Percentiles rank a stretch among this genome's conserved stretches.
These are phyloP conservation scores for Temnopleurus reevesii DNA, from an alignment of 53 echinoderm and acorn worm genomes.

Conservation along the genomic window DNA sequence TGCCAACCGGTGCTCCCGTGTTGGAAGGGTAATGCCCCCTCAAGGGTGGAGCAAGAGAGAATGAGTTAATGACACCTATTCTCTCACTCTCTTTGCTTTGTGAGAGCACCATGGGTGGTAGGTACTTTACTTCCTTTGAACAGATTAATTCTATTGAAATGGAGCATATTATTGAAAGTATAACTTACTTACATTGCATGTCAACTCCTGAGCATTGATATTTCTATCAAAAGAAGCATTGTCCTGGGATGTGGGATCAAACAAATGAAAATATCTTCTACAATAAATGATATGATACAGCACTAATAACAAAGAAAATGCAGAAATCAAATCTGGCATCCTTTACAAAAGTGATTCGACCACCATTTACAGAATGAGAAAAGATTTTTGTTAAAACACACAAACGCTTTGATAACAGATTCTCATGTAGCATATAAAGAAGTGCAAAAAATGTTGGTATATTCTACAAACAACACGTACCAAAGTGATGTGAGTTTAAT, in stretches of 20 bases:
- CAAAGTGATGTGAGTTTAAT: not conserved
- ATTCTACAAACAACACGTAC: not conserved
- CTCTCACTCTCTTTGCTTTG: not conserved
- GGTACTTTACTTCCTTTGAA: not conserved
- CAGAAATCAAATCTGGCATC: no score
- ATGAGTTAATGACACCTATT: conserved; percentile 13
- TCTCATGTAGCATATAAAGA: not conserved
- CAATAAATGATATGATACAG: no score
- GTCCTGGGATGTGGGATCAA: not conserved
- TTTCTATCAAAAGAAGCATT: not conserved
- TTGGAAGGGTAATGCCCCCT: no score
- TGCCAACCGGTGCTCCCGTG: not conserved
- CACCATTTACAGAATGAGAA: not conserved
- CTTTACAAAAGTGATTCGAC: not conserved
- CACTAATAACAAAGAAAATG: no score
- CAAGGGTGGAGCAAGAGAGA: no score
- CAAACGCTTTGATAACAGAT: no score
- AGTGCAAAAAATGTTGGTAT: not conserved
- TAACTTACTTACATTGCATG: no score
- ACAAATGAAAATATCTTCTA: no score
- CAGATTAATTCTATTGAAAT: not conserved
- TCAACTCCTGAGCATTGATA: not conserved
- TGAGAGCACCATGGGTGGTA: not conserved
- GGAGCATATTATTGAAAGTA: not conserved
- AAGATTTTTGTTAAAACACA: not conserved